A percentile compares a stretch with the other conserved stretches of the same genome.
Conservation (phyloP, 1,140 invertebrate genomes). For the Oppia nitens region DNA sequence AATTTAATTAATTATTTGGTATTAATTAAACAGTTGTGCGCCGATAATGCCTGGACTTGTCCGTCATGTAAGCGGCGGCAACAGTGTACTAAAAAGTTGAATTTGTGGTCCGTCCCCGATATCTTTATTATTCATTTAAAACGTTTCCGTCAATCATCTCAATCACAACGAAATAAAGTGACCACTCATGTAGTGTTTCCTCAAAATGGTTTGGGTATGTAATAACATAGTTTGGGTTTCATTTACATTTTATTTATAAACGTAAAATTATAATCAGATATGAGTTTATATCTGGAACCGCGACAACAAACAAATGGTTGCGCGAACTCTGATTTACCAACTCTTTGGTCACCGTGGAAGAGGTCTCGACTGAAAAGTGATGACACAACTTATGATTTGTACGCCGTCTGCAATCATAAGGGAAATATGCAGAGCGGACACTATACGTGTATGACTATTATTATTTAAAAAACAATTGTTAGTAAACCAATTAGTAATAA, state of each 20-base stretch:
- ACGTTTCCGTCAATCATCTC: slow-evolving; percentile 69
- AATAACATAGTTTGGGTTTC: too few species aligned
- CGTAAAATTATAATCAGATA: background rate
- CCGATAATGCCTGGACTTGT: slow-evolving; percentile 85
- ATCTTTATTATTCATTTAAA: slow-evolving; percentile 91
- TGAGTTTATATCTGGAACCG: background rate
- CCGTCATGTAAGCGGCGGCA: slow-evolving; percentile 81
- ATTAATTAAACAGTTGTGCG: slow-evolving; percentile 43
- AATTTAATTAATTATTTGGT: background rate
- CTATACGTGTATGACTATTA: slow-evolving; percentile 50
- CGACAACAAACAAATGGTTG: background rate
- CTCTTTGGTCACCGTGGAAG: background rate
- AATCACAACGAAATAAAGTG: slow-evolving; percentile 50
- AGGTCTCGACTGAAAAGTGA: slow-evolving; percentile 1
- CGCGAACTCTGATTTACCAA: background rate
- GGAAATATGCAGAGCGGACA: slow-evolving; percentile 73
- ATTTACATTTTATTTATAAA: background rate
- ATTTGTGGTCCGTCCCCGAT: slow-evolving; percentile 84
- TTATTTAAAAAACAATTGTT: background rate
- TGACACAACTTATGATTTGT: slow-evolving; percentile 73
- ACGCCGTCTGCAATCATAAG: slow-evolving; percentile 89
- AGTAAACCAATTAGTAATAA: slow-evolving; percentile 6
- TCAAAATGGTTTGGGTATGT: slow-evolving; percentile 55
- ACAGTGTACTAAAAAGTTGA: slow-evolving; percentile 80
- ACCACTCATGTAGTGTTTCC: slow-evolving; percentile 78